Evolutionary conservation across 1,140 invertebrate genomes (phyloP).

Genomic region (Gonatopus flavifemur): DNA sequence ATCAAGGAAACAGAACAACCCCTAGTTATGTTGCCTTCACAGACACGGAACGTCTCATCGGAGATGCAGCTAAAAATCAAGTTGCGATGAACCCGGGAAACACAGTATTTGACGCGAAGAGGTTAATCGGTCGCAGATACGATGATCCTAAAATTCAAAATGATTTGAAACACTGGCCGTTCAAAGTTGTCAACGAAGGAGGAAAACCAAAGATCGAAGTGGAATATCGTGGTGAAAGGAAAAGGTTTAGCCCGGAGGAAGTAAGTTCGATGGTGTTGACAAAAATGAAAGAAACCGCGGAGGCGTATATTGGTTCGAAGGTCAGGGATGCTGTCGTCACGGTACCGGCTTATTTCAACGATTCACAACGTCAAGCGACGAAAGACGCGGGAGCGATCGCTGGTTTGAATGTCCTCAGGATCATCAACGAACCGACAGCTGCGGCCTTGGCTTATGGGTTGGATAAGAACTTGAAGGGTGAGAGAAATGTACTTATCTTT

Average conservation of each 20-base stretch:
- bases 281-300: constrained; percentile 75
- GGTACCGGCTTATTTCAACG: constrained; percentile 73
- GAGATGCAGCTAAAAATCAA: constrained; percentile 71
- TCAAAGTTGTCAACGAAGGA: constrained; percentile 68
- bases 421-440: constrained; percentile 78
- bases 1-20: constrained; percentile 91
- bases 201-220: constrained; percentile 77
- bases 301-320: constrained; percentile 57
- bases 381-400: constrained; percentile 69
- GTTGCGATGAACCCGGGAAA: constrained; percentile 86
- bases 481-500: constrained; percentile 73
- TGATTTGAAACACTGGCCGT: constrained; percentile 81
- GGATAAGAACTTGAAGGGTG: constrained; percentile 76
- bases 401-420: constrained; percentile 76
- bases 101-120: constrained; percentile 85
- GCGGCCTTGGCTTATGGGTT: constrained; percentile 78
- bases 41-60: constrained; percentile 76
- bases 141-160: constrained; percentile 74
- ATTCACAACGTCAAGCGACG: constrained; percentile 68
- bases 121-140: constrained; percentile 75
- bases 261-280: constrained; percentile 81
- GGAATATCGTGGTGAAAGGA: constrained; percentile 74
- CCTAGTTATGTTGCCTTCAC: constrained; percentile 89
- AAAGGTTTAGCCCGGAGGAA: constrained; percentile 76
- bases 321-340: constrained; percentile 61